Evolutionary conservation across 2,888 invertebrate species (phyloP).

Genomic region (Sepiola atlantica): DNA sequence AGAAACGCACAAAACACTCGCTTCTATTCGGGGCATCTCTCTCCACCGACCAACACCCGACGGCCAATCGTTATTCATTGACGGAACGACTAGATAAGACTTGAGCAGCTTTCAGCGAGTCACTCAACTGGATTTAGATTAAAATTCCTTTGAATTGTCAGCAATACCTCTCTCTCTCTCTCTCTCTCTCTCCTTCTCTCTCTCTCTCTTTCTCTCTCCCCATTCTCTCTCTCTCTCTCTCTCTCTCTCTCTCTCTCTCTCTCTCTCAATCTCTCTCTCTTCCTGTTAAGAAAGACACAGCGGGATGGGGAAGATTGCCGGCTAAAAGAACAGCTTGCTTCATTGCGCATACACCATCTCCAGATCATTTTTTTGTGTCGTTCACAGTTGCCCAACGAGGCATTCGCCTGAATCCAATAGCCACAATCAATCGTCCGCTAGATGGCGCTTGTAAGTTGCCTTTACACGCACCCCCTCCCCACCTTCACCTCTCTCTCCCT

Average conservation of each 20-base stretch:
- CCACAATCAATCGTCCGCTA: constrained; percentile 22
- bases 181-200: too few species aligned
- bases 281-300: not conserved
- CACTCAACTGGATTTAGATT: constrained; percentile 32
- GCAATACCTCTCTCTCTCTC: too few species aligned
- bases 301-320: not conserved
- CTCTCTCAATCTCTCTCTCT: not conserved
- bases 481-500: not conserved
- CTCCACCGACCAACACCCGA: not conserved
- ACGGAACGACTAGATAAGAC: constrained; percentile 32
- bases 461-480: not conserved
- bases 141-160: constrained; percentile 32
- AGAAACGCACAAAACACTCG: not conserved
- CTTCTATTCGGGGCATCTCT: not conserved
- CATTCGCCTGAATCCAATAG: constrained; percentile 32
- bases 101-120: constrained; percentile 8
- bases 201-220: not conserved
- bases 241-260: too few species aligned
- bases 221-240: too few species aligned
- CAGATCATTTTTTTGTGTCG: not conserved
- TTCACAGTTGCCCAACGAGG: constrained; percentile 32
- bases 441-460: not conserved
- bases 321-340: constrained; percentile 32
- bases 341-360: not conserved
- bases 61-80: constrained; percentile 23